These are phyloP conservation scores for Tenebrosternarchus preto DNA, from an alignment of 2,113 vertebrate genomes.

Conservation along the genomic window DNA sequence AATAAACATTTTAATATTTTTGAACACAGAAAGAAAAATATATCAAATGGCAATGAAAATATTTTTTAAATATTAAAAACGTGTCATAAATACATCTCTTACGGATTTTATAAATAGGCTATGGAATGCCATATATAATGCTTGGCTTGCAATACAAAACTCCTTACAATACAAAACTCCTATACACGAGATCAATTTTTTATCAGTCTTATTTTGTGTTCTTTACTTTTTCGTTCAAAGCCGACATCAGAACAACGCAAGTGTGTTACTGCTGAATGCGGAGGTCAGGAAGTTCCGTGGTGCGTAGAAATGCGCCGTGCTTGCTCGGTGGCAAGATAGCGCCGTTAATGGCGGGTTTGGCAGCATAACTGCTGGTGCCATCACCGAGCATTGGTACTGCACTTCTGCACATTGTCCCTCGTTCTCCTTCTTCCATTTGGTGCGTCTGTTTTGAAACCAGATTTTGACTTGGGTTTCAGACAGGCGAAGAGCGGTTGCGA, in stretches of 20 bases:
- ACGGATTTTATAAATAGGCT: not conserved
- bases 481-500: conserved; percentile 67
- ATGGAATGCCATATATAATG: not conserved
- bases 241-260: conserved; percentile 34
- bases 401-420: conserved; percentile 49
- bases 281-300: not conserved
- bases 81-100: conserved; percentile 36
- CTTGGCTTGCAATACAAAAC: too few relatives aligned
- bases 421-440: conserved; percentile 79
- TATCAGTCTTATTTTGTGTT: not conserved
- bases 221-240: not conserved
- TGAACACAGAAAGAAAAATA: not conserved
- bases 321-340: conserved; percentile 14
- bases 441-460: conserved; percentile 81
- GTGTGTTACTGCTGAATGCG: conserved; percentile 15
- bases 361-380: not conserved
- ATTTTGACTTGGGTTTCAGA: conserved; percentile 80
- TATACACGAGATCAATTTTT: not conserved
- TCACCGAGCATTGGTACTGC: not conserved
- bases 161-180: not conserved
- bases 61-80: conserved; percentile 5
- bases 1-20: conserved; percentile 46
- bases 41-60: conserved; percentile 4
- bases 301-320: conserved; percentile 23
- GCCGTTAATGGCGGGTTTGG: conserved; percentile 7